Evolutionary conservation across 2,113 vertebrate species (phyloP), one percentile per base, ranked within the genome.

Genomic region (Solea solea): DNA sequence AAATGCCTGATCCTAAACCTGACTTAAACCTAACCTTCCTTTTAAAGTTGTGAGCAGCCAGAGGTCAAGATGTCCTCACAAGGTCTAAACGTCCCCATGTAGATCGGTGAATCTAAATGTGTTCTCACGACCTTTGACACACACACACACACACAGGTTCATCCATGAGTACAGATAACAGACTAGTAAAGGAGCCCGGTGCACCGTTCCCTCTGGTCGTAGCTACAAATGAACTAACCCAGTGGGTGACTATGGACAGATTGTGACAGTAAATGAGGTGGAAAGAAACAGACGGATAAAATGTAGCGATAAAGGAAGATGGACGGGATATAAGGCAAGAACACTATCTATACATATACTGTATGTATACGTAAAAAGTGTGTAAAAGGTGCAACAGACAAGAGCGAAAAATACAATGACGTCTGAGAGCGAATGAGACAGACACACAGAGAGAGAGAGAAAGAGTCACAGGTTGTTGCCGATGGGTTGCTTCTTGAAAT

Each of bases 401-500:
- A 25, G 12, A 54, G 34, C 28, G 25, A 56, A n/a, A 45, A 41
- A 52, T 41, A 4, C 57, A 66, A 60, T 8, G 58, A 72, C 69
- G 69, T 74, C 8, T 21, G 12, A 52, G 48, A 46, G 54, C 16
- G 52, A 70, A 4, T 52, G 46, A 60, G 44, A 72, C 41, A 48
- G 49, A 72, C 45, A 1, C 39, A 57, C 34, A 34, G 34, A 34
- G 34, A 51, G 51, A 72, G 25, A 63, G 21, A 79, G 63, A 78
- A 60, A 49, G 60, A 84, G 81, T 86, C 81, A 80, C 85, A 89
- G 80, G 86, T 76, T 82, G 84, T 82, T 86, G 82, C 77, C 62
- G 11, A 78, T 69, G 69, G 78, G 79, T 80, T 91, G 88, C 68
- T 85, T 86, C 80, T 74, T 78, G 81, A 89, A 89, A 89, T 88